phyloP scores from a whole-genome alignment of 2,113 vertebrate species.

The Mungos mungo region DNA sequence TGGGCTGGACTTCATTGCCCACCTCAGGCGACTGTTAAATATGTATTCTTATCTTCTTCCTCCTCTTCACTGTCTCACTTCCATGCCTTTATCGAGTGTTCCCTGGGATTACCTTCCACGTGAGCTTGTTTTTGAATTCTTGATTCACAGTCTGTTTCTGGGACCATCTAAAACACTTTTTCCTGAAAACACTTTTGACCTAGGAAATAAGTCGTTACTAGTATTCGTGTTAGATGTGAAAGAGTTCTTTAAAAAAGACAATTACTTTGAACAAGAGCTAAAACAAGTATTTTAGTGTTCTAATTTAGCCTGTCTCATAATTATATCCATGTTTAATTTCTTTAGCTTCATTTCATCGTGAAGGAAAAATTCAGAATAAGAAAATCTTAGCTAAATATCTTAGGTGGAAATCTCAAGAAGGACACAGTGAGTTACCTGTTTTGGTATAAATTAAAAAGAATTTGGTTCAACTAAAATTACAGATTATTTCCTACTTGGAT shows the following conservation, averaged over 20 bases:
- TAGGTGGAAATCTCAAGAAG: neutral
- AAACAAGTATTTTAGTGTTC: neutral
- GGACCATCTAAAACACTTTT: neutral
- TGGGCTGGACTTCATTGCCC: neutral
- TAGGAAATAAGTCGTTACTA: neutral
- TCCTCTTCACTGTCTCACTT: neutral
- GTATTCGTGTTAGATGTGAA: neutral
- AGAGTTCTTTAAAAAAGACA: neutral
- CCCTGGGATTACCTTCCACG: conserved; percentile 14
- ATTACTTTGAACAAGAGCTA: neutral
- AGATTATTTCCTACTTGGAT: conserved; percentile 6
- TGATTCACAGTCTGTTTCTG: conserved; percentile 14
- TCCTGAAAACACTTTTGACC: neutral
- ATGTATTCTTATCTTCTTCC: neutral
- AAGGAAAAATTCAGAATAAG: conserved; percentile 28
- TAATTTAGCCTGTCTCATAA: neutral
- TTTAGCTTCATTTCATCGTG: neutral
- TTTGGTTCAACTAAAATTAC: neutral
- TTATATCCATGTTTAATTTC: neutral
- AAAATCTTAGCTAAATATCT: conserved; percentile 46
- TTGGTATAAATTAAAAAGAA: conserved; percentile 47
- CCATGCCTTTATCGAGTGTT: neutral
- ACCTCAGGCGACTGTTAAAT: neutral
- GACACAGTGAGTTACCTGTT: neutral
- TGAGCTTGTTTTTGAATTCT: conserved; percentile 27